These are phyloP conservation scores for Pseudonaja textilis DNA, from an alignment of 2,113 vertebrate genomes.

Conservation along the genomic window DNA sequence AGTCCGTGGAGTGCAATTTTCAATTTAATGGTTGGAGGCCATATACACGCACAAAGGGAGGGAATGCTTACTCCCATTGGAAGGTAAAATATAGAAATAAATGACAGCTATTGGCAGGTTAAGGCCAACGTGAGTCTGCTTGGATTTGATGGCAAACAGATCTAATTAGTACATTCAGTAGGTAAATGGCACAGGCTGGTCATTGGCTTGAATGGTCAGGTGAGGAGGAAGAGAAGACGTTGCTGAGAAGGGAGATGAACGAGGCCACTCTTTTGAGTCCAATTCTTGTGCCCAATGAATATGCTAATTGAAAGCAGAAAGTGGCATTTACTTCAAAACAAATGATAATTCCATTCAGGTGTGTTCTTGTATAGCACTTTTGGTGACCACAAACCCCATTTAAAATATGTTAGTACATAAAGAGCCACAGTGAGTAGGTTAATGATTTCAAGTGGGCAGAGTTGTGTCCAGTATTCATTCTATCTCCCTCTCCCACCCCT, in stretches of 20 bases:
- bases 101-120: background rate
- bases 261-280: background rate
- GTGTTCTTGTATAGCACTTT: background rate
- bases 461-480: background rate
- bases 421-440: background rate
- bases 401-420: background rate
- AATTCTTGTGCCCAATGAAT: background rate
- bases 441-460: background rate
- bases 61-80: conserved; percentile 38
- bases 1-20: conserved; percentile 14
- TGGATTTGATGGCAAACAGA: background rate
- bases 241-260: background rate
- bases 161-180: background rate
- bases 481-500: background rate
- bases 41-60: background rate
- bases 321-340: background rate
- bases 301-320: background rate
- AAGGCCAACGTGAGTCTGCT: background rate
- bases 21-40: conserved; percentile 32
- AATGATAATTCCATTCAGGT: background rate
- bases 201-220: background rate
- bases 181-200: conserved; percentile 4
- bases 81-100: background rate
- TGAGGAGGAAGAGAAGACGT: conserved; percentile 7
- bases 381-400: background rate